These are phyloP conservation scores for Dermochelys coriacea DNA, from an alignment of 2,797 vertebrate genomes.

Conservation along the genomic window DNA sequence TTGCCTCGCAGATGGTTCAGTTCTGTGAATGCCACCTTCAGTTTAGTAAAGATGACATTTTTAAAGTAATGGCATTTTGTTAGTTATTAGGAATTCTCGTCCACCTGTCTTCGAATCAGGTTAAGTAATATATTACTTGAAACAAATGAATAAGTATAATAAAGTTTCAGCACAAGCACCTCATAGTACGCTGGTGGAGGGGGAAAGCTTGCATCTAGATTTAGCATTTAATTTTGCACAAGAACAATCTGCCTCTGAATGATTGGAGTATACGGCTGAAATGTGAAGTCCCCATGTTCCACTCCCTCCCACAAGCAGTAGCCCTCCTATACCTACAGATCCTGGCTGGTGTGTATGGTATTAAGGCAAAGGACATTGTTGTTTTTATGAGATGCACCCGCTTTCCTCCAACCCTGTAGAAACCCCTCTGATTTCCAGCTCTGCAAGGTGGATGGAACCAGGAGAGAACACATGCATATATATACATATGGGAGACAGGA, in stretches of 20 bases:
- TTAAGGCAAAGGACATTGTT: rapidly evolving
- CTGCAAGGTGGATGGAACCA: neutral
- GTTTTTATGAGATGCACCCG: neutral
- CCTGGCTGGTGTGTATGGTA: rapidly evolving
- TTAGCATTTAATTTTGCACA: neutral
- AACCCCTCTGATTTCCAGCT: neutral
- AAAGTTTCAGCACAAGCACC: neutral
- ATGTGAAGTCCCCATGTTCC: neutral
- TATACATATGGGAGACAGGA: neutral
- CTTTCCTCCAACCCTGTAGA: neutral
- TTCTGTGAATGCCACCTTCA: neutral
- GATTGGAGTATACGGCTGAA: neutral
- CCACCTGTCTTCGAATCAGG: neutral
- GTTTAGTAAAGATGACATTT: neutral
- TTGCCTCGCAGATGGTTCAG: neutral
- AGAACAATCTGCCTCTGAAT: neutral
- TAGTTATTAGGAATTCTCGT: slow-evolving; percentile 27
- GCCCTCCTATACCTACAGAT: neutral
- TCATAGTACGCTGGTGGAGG: neutral
- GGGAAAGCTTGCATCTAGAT: neutral
- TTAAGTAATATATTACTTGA: neutral
- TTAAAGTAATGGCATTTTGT: neutral
- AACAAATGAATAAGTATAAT: neutral
- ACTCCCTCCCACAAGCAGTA: neutral
- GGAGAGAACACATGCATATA: too few species aligned